A percentile compares a stretch with the other conserved stretches of the same genome.
phyloP scores from a whole-genome alignment of 2,113 vertebrate species.

The Illadopsis cleaveri region DNA sequence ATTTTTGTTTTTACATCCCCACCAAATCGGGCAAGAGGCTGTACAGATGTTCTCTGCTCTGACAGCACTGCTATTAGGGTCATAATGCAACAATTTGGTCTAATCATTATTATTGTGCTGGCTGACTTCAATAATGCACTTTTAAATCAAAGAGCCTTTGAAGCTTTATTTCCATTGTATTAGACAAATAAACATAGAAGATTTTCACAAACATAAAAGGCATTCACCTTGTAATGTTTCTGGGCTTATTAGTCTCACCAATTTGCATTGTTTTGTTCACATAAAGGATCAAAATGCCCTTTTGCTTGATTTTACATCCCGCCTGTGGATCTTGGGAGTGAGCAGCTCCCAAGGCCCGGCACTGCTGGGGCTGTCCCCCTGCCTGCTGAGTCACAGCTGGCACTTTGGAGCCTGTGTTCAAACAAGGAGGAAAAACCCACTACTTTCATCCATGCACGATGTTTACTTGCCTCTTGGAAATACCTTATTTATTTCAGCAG shows the following conservation, averaged over 20 bases:
- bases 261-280: slow-evolving; percentile 62
- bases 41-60: background rate
- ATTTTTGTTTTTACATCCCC: background rate
- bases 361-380: background rate
- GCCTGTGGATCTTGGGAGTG: background rate
- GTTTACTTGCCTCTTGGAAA: slow-evolving; percentile 9
- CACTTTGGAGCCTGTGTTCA: background rate
- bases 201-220: slow-evolving; percentile 42
- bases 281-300: slow-evolving; percentile 66
- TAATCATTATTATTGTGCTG: slow-evolving; percentile 1
- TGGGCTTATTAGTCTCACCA: slow-evolving; percentile 47
- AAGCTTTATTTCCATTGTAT: slow-evolving; percentile 46
- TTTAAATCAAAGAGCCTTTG: slow-evolving; percentile 61
- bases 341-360: background rate
- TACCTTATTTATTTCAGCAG: background rate
- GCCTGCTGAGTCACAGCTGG: slow-evolving; percentile 16
- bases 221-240: slow-evolving; percentile 49
- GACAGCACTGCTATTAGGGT: background rate
- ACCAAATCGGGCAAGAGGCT: background rate
- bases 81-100: background rate
- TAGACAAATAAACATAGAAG: slow-evolving; percentile 48
- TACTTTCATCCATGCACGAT: background rate
- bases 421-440: background rate
- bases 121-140: slow-evolving; percentile 5
- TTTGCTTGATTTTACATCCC: slow-evolving; percentile 34